Percentiles rank a stretch among this genome's conserved stretches.
These are phyloP conservation scores for Chrysodeixis includens DNA, from an alignment of 2,888 invertebrate genomes.

Conservation along the genomic window DNA sequence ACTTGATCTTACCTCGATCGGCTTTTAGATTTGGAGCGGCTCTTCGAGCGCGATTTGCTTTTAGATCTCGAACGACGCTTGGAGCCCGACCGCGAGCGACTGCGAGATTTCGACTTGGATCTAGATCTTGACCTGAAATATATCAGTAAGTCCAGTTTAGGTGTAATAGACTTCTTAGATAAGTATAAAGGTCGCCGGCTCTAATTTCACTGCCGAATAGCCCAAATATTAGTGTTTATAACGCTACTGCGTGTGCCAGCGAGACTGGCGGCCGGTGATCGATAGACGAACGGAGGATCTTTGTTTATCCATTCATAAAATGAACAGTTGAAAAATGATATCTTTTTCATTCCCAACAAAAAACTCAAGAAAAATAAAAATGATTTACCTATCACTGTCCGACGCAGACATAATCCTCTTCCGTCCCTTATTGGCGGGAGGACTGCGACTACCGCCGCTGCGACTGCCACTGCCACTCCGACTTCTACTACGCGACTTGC, in stretches of 20 bases:
- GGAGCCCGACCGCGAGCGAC: conserved; percentile 74
- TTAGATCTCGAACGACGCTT: conserved; percentile 73
- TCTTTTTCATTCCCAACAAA: no score
- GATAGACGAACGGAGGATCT: no score
- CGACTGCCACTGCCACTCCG: conserved; percentile 70
- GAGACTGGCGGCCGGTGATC: no score
- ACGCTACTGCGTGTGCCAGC: no score
- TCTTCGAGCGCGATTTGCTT: conserved; percentile 70
- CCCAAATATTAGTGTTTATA: no score
- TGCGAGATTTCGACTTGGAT: conserved; percentile 78
- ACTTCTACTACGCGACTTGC: conserved; percentile 74
- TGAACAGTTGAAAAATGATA: no score
- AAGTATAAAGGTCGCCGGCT: no score
- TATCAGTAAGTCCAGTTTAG: not conserved
- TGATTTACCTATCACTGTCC: conserved; percentile 84
- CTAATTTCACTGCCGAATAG: no score
- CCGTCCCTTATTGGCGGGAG: conserved; percentile 84
- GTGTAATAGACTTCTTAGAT: no score
- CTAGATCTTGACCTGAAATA: conserved; percentile 65
- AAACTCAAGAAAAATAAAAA: not conserved
- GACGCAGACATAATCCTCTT: conserved; percentile 91
- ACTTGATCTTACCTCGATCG: conserved; percentile 51
- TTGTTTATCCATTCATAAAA: no score
- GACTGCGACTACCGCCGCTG: conserved; percentile 78
- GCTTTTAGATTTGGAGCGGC: conserved; percentile 64